Evolutionary conservation across 1,140 invertebrate species (phyloP).

Genomic region (Drosophila busckii): DNA sequence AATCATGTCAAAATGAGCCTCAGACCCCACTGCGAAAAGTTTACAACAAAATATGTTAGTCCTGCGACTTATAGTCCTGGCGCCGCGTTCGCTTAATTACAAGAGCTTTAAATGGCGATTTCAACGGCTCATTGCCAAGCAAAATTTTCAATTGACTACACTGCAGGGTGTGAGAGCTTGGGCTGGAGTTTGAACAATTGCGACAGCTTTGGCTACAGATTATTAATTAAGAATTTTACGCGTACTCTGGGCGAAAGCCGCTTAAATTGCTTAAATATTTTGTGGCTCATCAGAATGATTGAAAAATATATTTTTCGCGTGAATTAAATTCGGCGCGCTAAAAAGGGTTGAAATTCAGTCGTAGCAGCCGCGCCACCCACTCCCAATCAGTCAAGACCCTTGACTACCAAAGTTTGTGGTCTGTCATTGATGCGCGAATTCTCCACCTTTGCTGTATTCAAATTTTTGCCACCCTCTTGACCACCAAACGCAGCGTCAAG

Average conservation of each 20-base stretch:
- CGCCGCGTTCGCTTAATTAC: constrained; percentile 72
- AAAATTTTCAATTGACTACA: constrained; percentile 74
- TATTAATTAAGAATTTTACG: constrained; percentile 76
- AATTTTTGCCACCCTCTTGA: constrained; percentile 25
- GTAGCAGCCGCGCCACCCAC: too few species aligned
- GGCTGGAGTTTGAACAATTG: not conserved
- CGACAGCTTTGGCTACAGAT: constrained; percentile 53
- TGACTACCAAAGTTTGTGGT: too few species aligned
- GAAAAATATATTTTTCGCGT: constrained; percentile 69
- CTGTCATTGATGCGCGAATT: constrained; percentile 16
- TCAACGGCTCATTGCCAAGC: constrained; percentile 72
- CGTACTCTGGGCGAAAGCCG: constrained; percentile 46
- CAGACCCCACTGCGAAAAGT: too few species aligned
- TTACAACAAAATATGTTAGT: not conserved
- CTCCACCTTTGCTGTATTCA: constrained; percentile 32
- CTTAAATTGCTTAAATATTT: constrained; percentile 73
- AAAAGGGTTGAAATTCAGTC: constrained; percentile 46
- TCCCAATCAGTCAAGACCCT: constrained; percentile 2
- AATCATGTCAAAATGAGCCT: constrained; percentile 71
- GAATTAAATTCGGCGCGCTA: constrained; percentile 64
- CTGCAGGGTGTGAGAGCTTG: not conserved
- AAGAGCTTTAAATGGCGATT: constrained; percentile 73
- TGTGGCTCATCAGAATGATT: constrained; percentile 72
- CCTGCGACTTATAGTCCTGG: constrained; percentile 16
- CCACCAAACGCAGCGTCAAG: constrained; percentile 18